Evolutionary conservation across 2,797 vertebrate species (phyloP).

Genomic region (Linurgus olivaceus): DNA sequence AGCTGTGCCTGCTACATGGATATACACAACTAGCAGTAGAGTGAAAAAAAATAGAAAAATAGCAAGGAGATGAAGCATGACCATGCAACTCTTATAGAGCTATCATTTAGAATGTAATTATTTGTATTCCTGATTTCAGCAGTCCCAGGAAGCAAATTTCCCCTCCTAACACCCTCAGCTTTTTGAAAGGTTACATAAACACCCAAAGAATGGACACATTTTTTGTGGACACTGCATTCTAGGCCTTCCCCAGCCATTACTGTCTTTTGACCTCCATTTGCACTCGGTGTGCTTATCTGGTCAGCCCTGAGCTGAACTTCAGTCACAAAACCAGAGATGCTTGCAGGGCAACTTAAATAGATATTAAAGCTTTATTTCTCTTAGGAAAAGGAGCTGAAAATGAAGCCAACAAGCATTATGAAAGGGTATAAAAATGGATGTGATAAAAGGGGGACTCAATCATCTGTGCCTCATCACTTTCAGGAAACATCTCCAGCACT

Average conservation of each 20-base stretch:
- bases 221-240: background rate
- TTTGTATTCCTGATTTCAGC: conserved; percentile 5
- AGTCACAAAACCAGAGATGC: background rate
- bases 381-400: background rate
- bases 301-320: background rate
- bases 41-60: background rate
- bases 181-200: background rate
- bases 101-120: background rate
- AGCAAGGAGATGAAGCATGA: background rate
- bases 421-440: background rate
- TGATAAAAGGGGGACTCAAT: background rate
- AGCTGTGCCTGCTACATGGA: background rate
- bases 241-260: background rate
- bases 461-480: background rate
- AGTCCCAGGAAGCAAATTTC: background rate
- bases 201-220: background rate
- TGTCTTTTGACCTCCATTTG: background rate
- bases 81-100: background rate
- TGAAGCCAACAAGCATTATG: background rate
- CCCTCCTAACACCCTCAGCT: background rate
- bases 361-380: background rate
- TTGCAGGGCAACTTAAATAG: background rate
- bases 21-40: background rate
- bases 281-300: background rate
- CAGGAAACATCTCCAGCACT: background rate